Evolutionary conservation across 1,140 invertebrate species (phyloP).

Genomic region (Drosophila sechellia): DNA sequence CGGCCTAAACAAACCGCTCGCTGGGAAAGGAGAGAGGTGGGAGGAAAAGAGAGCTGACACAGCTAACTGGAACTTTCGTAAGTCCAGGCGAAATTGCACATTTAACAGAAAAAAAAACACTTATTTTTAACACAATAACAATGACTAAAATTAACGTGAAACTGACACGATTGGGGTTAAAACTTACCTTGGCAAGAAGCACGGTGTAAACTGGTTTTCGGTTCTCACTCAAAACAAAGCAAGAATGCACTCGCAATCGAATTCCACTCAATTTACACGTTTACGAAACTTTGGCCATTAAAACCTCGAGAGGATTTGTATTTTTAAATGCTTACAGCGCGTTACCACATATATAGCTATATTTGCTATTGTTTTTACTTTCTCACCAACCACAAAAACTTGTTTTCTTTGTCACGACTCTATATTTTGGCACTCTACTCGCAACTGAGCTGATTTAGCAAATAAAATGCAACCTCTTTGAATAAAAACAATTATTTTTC

Average conservation of each 20-base stretch:
- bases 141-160: not conserved
- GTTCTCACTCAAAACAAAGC: constrained; percentile 38
- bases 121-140: constrained; percentile 31
- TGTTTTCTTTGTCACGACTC: constrained; percentile 18
- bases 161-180: not conserved
- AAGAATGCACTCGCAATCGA: constrained; percentile 34
- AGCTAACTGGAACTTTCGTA: constrained; percentile 72
- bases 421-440: constrained; percentile 28
- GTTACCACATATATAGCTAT: not conserved
- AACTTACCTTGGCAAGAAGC: constrained; percentile 9
- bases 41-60: constrained; percentile 4
- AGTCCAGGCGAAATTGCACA: constrained; percentile 18
- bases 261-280: constrained; percentile 32
- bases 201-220: constrained; percentile 25
- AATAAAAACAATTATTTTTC: constrained; percentile 26
- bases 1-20: constrained; percentile 46
- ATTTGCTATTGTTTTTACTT: constrained; percentile 32
- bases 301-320: constrained; percentile 12
- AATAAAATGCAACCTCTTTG: not conserved
- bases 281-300: constrained; percentile 4
- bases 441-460: constrained; percentile 10
- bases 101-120: constrained; percentile 14
- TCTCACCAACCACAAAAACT: constrained; percentile 28
- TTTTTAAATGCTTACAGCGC: constrained; percentile 48
- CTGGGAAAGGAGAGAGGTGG: not conserved